Percentiles rank a stretch among this genome's conserved stretches.
Evolutionary conservation across 1,140 invertebrate genomes (phyloP).

Genomic region (Doryteuthis pealeii): DNA sequence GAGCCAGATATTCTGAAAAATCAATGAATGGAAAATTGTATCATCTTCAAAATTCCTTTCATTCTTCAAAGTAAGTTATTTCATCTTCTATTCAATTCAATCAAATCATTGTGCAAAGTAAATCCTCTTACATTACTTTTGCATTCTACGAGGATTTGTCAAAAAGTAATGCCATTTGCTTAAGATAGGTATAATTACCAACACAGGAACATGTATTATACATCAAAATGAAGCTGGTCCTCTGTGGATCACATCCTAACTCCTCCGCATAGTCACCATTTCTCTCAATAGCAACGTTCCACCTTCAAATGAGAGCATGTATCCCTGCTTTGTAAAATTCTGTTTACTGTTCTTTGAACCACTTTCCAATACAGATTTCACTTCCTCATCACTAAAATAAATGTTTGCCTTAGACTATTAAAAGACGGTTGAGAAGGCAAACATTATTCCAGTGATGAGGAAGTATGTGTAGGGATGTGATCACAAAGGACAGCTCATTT

Average conservation of each 20-base stretch:
- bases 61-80: conserved; percentile 67
- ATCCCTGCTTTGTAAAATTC: too few relatives aligned
- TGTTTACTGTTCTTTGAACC: too few relatives aligned
- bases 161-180: background rate
- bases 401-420: too few relatives aligned
- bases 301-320: background rate
- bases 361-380: too few relatives aligned
- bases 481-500: too few relatives aligned
- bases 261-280: too few relatives aligned
- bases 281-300: background rate
- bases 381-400: too few relatives aligned
- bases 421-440: too few relatives aligned
- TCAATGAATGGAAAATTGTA: conserved; percentile 75
- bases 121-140: background rate
- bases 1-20: conserved; percentile 83
- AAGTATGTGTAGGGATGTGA: too few relatives aligned
- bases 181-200: too few relatives aligned
- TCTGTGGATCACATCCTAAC: background rate
- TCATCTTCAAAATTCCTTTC: conserved; percentile 76
- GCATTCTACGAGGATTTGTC: background rate
- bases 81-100: background rate
- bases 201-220: too few relatives aligned
- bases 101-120: background rate
- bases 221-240: too few relatives aligned
- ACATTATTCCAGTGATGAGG: background rate